Base-by-base conservation (phyloP, 2,797 vertebrate species). In the Nasua narica region DNA sequence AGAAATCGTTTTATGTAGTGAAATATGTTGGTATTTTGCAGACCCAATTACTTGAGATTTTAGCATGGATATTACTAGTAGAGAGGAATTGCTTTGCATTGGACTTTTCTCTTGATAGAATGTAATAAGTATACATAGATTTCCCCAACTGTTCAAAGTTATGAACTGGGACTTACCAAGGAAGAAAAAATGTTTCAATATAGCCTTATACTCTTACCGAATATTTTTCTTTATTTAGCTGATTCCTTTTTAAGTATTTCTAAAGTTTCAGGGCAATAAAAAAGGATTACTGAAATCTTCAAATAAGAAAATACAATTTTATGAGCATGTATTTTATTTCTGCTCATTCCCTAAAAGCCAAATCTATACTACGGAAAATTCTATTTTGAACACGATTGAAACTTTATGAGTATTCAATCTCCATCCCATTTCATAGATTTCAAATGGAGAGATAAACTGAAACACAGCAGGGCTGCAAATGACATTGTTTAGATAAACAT, bases 241-340 rank as follows among this genome's bases (percentile, higher is more conserved):
- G 69, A 93, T 69, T 82, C 23, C 14, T 95, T 98, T 95, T 83
- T 32, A 91, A n/a, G 27, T 43, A 92, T 37, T 67, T 98, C 43
- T 82, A 96, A 50, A 97, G 32, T 81, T 97, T 96, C 70, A 91
- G 32, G 16, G 0, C 85, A 86, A 77, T 92, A 97, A 97, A 95
- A 78, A 97, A 92, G 19, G 54, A 95, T 95, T 60, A 43, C 60
- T 11, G 70, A 94, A 96, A 67, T 12, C 7, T 95, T 94, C 81
- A 96, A 90, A 96, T n/a, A 46, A 97, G 89, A 91, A 70, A 96
- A 98, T 72, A 92, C 4, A 60, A 60, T 86, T 97, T 91, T 86
- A 93, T 87, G 52, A 97, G 10, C 60, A 94, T 52, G 83, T 96
- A 52, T 96, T 97, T 98, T 95, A 94, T 81, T 96, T 93, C 54